Base-by-base conservation (phyloP, 2,888 invertebrate species). In the Geophilus truncorum region DNA sequence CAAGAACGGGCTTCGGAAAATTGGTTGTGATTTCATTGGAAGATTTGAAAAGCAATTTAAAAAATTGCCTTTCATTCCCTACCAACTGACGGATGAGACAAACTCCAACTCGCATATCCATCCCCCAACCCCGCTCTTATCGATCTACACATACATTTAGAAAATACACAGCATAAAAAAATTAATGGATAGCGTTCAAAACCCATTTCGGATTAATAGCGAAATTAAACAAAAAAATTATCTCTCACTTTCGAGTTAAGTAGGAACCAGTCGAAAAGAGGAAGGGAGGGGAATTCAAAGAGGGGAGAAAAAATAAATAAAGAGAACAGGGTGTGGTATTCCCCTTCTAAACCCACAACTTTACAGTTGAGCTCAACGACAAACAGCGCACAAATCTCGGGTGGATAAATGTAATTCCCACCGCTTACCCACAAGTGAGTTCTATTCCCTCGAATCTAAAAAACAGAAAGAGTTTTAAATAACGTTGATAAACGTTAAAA, bases 41-140 rank as follows among this genome's bases (percentile, higher is more conserved):
- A 78, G 78, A 78, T 78, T 78, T 78, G 78, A 78, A 77, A 78
- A 78, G 78, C 78, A 78, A 78, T 78, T 78, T 78, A 45, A 78
- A 78, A 78, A 78, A 78, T 78, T 78, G 78, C 28, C 36, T 78
- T 45, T 78, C 78, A 45, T 45, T 40, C 78, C 70, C 70, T 70
- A 70, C 70, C 70, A 70, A 70, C 70, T 70, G 70, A 70, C 70
- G 70, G 70, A 70, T 70, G 70, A 70, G 70, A 70, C 70, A 70
- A 70, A 70, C 70, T 70, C n/a, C 70, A 70, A 70, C 70, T 70
- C 70, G 28, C 70, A 10, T 70, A 70, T 70, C 70, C 70, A 25
- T 28, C 28, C 70, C 70, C n/a, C 57, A 25, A 70, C 28, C 70
- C 70, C 70, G 1, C 36, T 77, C 77, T 77, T 77, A 77, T 77